phyloP scores from a whole-genome alignment of 2,797 vertebrate genomes.

The Alfaro cultratus region DNA sequence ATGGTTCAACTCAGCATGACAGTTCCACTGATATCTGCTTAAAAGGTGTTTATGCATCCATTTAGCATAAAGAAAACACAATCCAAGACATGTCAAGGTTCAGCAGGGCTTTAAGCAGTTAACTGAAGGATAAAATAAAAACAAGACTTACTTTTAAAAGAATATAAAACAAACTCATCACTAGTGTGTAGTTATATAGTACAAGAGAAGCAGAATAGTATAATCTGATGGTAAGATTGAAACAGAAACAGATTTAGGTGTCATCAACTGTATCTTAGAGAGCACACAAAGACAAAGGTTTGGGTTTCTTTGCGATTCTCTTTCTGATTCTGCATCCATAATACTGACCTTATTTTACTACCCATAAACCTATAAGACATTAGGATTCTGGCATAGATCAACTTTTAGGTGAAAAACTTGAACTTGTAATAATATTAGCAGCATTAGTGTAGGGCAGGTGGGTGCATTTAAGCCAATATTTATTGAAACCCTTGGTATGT shows the following conservation, averaged over 20 bases:
- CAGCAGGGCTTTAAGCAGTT: conserved; percentile 10
- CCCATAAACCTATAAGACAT: background rate
- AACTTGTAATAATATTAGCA: background rate
- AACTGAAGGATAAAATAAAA: background rate
- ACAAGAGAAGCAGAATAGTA: background rate
- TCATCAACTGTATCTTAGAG: background rate
- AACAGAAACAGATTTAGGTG: background rate
- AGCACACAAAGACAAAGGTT: background rate
- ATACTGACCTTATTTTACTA: too few species aligned
- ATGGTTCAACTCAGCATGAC: conserved; percentile 40
- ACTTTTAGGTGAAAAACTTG: background rate
- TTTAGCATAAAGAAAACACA: conserved; percentile 53
- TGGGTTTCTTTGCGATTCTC: background rate
- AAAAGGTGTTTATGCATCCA: conserved; percentile 51
- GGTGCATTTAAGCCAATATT: background rate
- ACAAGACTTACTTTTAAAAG: background rate
- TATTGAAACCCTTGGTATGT: background rate
- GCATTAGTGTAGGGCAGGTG: background rate
- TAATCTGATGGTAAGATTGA: background rate
- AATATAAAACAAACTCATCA: background rate
- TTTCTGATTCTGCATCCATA: background rate
- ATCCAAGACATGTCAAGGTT: conserved; percentile 26
- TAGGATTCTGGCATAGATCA: background rate
- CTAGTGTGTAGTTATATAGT: background rate
- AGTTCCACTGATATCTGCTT: conserved; percentile 52